Evolutionary conservation across 2,113 vertebrate species (phyloP).

Genomic region (Sorex fumeus): DNA sequence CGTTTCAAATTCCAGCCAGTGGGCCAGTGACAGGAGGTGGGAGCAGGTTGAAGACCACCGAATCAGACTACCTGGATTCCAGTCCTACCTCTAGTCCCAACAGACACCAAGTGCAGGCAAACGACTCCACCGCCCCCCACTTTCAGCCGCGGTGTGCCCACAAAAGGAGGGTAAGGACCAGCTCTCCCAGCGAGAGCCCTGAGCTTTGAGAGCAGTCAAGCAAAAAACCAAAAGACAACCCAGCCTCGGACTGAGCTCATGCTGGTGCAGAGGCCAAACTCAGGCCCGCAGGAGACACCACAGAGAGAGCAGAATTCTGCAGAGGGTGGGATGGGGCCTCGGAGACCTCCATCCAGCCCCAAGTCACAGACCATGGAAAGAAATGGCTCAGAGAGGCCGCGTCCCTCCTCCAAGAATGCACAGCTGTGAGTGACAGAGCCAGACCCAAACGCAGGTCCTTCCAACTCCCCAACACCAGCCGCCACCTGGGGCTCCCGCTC

Average conservation of each 20-base stretch:
- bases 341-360: background rate
- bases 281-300: background rate
- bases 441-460: background rate
- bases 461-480: background rate
- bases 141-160: background rate
- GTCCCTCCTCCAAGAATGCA: background rate
- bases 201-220: background rate
- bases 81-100: background rate
- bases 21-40: too few species aligned
- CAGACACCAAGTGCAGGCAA: background rate
- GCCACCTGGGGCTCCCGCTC: background rate
- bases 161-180: background rate
- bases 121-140: background rate
- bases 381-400: background rate
- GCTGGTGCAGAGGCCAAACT: background rate
- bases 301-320: background rate
- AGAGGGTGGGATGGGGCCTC: background rate
- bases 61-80: background rate
- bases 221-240: background rate
- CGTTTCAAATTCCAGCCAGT: too few species aligned
- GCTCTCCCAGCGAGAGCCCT: too few species aligned
- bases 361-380: background rate
- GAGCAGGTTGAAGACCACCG: too few species aligned
- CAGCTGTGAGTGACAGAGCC: background rate
- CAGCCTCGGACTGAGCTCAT: background rate